Evolutionary conservation across 2,888 invertebrate genomes (phyloP).

Genomic region (Eristalinus aeneus): DNA sequence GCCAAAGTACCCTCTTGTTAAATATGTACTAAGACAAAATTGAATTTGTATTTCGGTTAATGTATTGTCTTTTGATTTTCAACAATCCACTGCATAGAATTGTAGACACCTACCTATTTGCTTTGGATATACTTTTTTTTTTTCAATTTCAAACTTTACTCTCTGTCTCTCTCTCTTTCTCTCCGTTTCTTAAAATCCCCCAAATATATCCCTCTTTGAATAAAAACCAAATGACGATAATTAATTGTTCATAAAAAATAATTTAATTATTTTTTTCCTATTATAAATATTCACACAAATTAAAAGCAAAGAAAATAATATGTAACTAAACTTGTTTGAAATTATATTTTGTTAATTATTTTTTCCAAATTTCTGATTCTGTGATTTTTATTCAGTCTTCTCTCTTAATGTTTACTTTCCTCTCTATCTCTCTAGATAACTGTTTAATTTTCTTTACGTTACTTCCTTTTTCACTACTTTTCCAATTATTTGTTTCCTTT

Average conservation of each 20-base stretch:
- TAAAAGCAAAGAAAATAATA: conserved; percentile 1
- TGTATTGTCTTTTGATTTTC: conserved; percentile 16
- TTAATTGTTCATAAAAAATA: background rate
- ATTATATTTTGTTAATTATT: background rate
- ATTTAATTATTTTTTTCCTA: background rate
- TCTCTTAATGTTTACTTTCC: conserved; percentile 13
- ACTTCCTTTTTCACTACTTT: conserved; percentile 40
- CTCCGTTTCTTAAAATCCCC: background rate
- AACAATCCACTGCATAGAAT: conserved; percentile 37
- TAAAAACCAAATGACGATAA: background rate
- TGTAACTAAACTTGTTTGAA: background rate
- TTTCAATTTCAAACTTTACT: conserved; percentile 7
- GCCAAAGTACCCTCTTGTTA: background rate
- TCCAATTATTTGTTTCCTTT: background rate
- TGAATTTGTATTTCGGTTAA: background rate
- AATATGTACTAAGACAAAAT: conserved; percentile 1
- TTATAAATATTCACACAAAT: conserved; percentile 21
- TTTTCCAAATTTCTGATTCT: conserved; percentile 15
- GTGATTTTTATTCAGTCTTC: background rate
- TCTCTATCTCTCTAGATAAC: conserved; percentile 3
- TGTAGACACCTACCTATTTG: conserved; percentile 28
- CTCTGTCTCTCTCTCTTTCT: background rate
- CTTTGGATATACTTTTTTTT: conserved; percentile 55
- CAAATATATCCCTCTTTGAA: conserved; percentile 4
- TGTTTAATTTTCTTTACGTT: conserved; percentile 37